Base-by-base conservation (phyloP, 2,888 invertebrate species). In the Calliopum simillimum region DNA sequence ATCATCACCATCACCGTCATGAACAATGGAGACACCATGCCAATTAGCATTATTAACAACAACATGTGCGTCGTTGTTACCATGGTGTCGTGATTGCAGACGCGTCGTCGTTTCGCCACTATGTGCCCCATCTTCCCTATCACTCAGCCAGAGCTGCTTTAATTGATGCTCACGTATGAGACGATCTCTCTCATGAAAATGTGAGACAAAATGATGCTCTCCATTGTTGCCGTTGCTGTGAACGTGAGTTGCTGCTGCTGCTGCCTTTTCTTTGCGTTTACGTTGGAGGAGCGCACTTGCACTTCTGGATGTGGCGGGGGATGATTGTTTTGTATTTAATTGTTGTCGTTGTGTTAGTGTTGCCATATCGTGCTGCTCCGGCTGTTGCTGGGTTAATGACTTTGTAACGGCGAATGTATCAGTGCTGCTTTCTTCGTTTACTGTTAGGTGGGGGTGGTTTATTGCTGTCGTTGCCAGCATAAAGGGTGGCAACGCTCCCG, bases 161-260 rank as follows among this genome's bases (percentile, higher is more conserved):
- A 86, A 79, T 77, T 86, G 86, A 77, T 86, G 86, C 74, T 85
- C 84, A 74, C 84, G 81, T 79, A 86, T 86, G 73, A 84, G 84
- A 72, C 86, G 86, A 80, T 86, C 86, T 75, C 86, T 82, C 80
- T 86, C 86, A 76, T 86, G 85, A 74, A 85, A 85, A 73, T 85
- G 86, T 73, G 82, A 82, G 65, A 85, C 85, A 73, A 86, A 84
- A 71, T 82, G 75, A 75, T 83, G 83, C 69, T 86, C 79, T 73
- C 80, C 85, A 70, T 70, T 71, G 72, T 12, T 68, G 69, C 47
- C 33, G 47, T 51, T 71, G 33, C 25, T 58, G 71, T 33, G 33
- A 33, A 4, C 33, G 33, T 33, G 33, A 64, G 70, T 41, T 71
- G 66, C 47, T 63, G 72, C 33, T 76, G 74, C 62, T 73, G 73